Evolutionary conservation across 2,113 vertebrate species (phyloP), one percentile per base, ranked within the genome.

Genomic region (Oreamnos americanus): DNA sequence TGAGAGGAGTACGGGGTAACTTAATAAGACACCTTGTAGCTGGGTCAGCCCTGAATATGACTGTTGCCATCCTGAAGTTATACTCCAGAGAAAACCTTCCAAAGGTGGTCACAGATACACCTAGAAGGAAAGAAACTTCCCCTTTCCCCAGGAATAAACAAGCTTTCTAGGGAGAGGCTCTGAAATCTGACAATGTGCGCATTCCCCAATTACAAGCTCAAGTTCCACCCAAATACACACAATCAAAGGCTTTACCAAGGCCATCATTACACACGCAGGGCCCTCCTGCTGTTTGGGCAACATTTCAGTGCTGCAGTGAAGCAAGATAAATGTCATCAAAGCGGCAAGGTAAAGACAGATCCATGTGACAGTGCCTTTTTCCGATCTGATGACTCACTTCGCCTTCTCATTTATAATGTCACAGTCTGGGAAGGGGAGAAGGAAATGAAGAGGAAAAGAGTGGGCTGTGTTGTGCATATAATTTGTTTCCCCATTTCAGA

Each of bases 181-280:
- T 64, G 89, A 91, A 83, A 79, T 90, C 47, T 96, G 96, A 93
- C 91, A 85, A 12, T 97, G 96, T 57, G 92, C 62, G 58, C 93
- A 58, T 51, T 96, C 6, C 6, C 94, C 98, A 96, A 98, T 98
- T 95, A 97, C 93, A 92, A 97, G 92, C 90, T 98, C 95, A 95
- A 94, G 85, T 97, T 98, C 98, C 97, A 98, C 96, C 98, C 95
- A 97, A 97, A 97, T 95, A 97, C 90, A 94, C 96, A 95, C 93
- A 93, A 93, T 97, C 95, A 97, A 98, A 97, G 93, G 84, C 94
- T 98, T 97, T 67, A 74, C 92, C 64, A 88, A 98, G 96, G 96
- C 97, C 97, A 49, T 96, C 92, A 96, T 97, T 97, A 95, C 64
- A n/a, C 0, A 58, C 30, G 11, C 84, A 43, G 43, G 78, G 90